phyloP scores from a whole-genome alignment of 2,113 vertebrate genomes.

The Menidia beryllina region DNA sequence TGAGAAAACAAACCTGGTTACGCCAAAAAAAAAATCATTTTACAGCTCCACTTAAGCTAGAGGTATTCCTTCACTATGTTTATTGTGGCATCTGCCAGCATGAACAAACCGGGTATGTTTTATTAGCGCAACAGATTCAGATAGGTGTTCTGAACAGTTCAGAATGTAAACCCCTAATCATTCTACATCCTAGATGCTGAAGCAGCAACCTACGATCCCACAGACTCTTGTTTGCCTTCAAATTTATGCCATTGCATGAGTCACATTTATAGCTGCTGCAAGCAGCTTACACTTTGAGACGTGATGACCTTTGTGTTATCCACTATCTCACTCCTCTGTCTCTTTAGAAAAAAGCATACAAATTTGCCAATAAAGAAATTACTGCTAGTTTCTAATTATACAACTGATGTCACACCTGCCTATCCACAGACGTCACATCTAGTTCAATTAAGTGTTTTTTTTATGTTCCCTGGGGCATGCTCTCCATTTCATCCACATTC shows the following conservation, averaged over 20 bases:
- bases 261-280: constrained; percentile 32
- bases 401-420: constrained; percentile 20
- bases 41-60: no score
- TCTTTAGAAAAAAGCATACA: no score
- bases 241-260: constrained; percentile 32
- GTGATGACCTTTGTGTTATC: no score
- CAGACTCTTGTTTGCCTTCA: constrained; percentile 22
- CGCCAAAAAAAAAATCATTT: no score
- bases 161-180: constrained; percentile 25
- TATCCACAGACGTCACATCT: neutral
- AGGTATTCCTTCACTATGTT: no score
- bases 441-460: constrained; percentile 3
- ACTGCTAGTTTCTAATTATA: neutral
- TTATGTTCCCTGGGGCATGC: constrained; percentile 53
- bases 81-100: no score
- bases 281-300: no score
- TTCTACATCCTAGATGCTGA: constrained; percentile 7
- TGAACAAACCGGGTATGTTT: no score
- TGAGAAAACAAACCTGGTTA: no score
- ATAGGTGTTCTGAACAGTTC: neutral
- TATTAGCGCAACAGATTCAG: neutral
- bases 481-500: constrained; percentile 68
- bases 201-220: constrained; percentile 22
- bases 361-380: no score
- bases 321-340: no score